Conservation (phyloP, 2,113 vertebrate genomes). For the Gobiocypris rarus region DNA sequence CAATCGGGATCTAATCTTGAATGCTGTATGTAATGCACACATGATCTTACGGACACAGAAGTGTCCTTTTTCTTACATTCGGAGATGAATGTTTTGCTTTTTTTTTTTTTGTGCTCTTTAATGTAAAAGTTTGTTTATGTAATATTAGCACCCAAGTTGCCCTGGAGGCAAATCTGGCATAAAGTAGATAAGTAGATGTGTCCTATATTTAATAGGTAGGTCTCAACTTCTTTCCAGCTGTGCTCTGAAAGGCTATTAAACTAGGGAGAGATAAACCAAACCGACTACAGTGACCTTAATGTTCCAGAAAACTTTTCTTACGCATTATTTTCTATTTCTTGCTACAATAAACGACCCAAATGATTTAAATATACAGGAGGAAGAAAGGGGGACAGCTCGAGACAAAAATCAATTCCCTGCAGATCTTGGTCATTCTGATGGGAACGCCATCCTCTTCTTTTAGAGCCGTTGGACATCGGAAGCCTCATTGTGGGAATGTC, state of each 20-base stretch:
- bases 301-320: slow-evolving; percentile 36
- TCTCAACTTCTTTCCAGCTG: slow-evolving; percentile 22
- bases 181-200: slow-evolving; percentile 33
- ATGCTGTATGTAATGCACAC: neutral
- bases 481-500: slow-evolving; percentile 49
- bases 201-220: slow-evolving; percentile 46
- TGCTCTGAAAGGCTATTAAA: slow-evolving; percentile 38
- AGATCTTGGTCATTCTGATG: slow-evolving; percentile 41
- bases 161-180: neutral
- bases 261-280: slow-evolving; percentile 39
- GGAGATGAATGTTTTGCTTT: too few species aligned
- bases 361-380: slow-evolving; percentile 41
- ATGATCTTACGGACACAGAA: neutral
- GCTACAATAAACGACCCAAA: slow-evolving; percentile 37
- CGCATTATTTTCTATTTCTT: slow-evolving; percentile 42
- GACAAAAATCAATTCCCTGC: slow-evolving; percentile 48
- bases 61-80: neutral
- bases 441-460: slow-evolving; percentile 35
- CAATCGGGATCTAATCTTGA: neutral
- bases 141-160: neutral
- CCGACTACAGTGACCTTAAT: slow-evolving; percentile 30
- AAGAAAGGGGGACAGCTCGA: slow-evolving; percentile 39
- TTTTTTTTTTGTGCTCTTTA: neutral
- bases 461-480: slow-evolving; percentile 43
- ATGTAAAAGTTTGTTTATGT: neutral